These are phyloP conservation scores for Rhinolophus ferrumequinum DNA, from an alignment of 2,113 vertebrate genomes.

Conservation along the genomic window DNA sequence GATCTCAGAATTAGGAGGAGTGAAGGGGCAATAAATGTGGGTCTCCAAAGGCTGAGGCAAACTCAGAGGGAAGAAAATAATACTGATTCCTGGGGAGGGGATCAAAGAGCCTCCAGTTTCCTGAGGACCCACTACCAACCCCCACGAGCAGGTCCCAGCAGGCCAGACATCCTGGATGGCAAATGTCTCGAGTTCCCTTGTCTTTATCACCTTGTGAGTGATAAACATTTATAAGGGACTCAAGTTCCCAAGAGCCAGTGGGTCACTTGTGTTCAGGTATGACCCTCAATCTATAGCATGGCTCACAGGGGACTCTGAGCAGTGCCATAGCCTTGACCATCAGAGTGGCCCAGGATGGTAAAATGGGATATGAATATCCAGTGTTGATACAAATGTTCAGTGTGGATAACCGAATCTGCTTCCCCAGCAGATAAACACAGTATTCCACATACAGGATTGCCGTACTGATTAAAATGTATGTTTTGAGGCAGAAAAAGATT, in stretches of 20 bases:
- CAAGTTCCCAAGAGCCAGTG: not conserved
- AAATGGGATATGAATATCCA: too few species aligned
- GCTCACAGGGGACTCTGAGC: not conserved
- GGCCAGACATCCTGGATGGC: not conserved
- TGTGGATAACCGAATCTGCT: not conserved
- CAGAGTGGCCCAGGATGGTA: not conserved
- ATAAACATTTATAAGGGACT: not conserved
- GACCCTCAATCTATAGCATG: not conserved
- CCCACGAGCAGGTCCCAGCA: not conserved
- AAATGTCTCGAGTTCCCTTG: not conserved
- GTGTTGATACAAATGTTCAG: not conserved
- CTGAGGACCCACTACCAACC: not conserved
- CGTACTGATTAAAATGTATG: constrained; percentile 41
- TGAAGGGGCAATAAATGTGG: not conserved
- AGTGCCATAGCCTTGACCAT: not conserved
- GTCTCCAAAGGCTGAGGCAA: not conserved
- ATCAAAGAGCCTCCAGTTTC: not conserved
- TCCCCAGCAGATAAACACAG: not conserved
- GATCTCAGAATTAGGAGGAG: not conserved
- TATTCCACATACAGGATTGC: not conserved
- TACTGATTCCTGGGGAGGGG: not conserved
- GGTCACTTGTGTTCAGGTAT: not conserved
- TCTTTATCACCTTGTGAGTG: not conserved
- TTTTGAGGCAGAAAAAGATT: constrained; percentile 60
- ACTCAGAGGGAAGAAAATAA: not conserved